A percentile compares a stretch with the other conserved stretches of the same genome.
These are phyloP conservation scores for Brachyalestes nurse DNA, from an alignment of 2,797 vertebrate species.

Conservation along the genomic window DNA sequence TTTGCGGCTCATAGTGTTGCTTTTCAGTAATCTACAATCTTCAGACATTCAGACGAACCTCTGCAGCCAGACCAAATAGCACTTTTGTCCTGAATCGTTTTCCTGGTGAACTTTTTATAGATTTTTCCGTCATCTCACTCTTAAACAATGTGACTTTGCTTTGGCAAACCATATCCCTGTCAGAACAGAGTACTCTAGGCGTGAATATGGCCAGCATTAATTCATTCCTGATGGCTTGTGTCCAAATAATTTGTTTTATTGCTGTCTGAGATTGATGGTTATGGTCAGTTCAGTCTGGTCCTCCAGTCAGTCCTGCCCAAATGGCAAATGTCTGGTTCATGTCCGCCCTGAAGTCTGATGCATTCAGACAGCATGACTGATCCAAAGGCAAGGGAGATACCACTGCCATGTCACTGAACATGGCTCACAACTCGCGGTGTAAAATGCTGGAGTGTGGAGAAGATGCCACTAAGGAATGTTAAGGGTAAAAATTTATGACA, in stretches of 20 bases:
- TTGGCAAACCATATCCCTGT: neutral
- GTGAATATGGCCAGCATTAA: neutral
- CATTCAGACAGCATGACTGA: constrained; percentile 14
- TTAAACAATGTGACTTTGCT: constrained; percentile 15
- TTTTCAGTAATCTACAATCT: neutral
- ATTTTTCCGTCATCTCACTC: constrained; percentile 9
- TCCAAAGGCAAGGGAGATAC: neutral
- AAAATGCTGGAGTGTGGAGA: neutral
- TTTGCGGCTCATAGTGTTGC: neutral
- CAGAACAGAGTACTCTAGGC: constrained; percentile 1
- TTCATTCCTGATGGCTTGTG: neutral
- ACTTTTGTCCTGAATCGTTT: neutral
- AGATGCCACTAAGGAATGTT: neutral
- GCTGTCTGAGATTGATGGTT: constrained; percentile 17
- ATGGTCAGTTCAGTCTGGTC: constrained; percentile 4
- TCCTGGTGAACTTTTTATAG: constrained; percentile 24
- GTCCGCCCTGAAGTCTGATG: constrained; percentile 22
- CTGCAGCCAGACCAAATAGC: constrained; percentile 16
- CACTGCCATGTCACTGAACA: neutral
- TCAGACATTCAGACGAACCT: constrained; percentile 3
- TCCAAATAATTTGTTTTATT: neutral
- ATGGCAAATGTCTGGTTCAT: constrained; percentile 34
- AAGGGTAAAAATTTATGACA: too few relatives aligned
- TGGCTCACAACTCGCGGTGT: neutral
- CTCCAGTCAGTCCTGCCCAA: neutral